Evolutionary conservation across 2,888 invertebrate species (phyloP), one percentile per base, ranked within the genome.

Genomic region (Ischnus inquisitorius): DNA sequence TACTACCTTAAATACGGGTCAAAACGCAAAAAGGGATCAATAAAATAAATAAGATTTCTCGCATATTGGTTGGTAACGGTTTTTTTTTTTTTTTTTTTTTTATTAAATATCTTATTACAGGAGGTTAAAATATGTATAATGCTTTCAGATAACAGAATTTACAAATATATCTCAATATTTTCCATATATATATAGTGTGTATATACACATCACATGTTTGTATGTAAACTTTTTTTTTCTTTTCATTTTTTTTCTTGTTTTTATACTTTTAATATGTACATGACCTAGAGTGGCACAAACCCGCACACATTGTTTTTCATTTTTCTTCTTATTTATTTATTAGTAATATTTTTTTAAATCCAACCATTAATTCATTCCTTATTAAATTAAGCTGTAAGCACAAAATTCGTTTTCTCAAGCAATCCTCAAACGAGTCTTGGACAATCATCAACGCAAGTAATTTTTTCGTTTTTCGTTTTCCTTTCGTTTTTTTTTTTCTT

Each of bases 91-190:
- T 92, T 92, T 92, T 92, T 91, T 91, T 92, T 91, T 91, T 92
- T 92, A 91, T 92, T 92, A 91, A 92, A 91, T 92, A 91, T 92
- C 92, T 90, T 91, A 92, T 92, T 93, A 93, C 92, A 92, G 92
- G 92, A 92, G 93, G 92, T 92, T 92, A 93, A 93, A 92, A 92
- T 93, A 93, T 93, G 90, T 89, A 90, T 91, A 91, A 92, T 92
- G 91, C 88, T 91, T 92, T 92, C 90, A 90, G 90, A 91, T 92
- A 92, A 92, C 92, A 92, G 93, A 92, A 92, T 92, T 92, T 93
- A 92, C 92, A 93, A 92, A 92, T 93, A 92, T 93, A 93, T 92
- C 90, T 92, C 92, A 90, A 89, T 90, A 90, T 90, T 86, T 86
- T 77, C 86, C 88, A 88, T 87, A 88, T 89, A 87, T 88, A 87